A percentile compares a stretch with the other conserved stretches of the same genome.
These are phyloP conservation scores for Drosophila seguyi DNA, from an alignment of 1,140 invertebrate species.

Conservation along the genomic window DNA sequence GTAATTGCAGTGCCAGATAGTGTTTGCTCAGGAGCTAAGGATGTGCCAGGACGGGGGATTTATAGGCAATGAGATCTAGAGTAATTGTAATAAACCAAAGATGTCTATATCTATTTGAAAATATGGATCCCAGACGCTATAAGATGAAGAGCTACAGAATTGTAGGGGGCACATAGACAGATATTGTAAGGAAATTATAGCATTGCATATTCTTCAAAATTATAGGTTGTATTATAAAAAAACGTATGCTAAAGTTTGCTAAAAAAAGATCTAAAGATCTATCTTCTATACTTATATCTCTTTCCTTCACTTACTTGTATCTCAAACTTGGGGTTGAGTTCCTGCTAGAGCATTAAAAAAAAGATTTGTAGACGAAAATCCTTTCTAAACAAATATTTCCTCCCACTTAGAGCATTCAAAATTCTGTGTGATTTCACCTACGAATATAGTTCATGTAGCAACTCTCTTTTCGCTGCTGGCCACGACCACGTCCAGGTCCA, in stretches of 20 bases:
- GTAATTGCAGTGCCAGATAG: constrained; percentile 11
- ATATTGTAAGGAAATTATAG: neutral
- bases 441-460: constrained; percentile 8
- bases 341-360: neutral
- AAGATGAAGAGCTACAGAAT: neutral
- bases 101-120: no score
- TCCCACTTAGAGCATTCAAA: constrained; percentile 8
- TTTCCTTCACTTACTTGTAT: neutral
- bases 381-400: neutral
- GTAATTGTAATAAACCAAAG: neutral
- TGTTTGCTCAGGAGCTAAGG: constrained; percentile 12
- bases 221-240: neutral
- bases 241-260: neutral
- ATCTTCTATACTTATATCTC: neutral
- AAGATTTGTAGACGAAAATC: neutral
- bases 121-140: neutral
- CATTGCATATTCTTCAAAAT: neutral
- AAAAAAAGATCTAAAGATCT: neutral
- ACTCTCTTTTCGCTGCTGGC: constrained; percentile 28
- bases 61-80: neutral
- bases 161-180: neutral
- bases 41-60: neutral
- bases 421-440: neutral
- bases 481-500: constrained; percentile 55
- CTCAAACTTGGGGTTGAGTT: neutral